A percentile compares a stretch with the other conserved stretches of the same genome.
These are phyloP conservation scores for Caenorhabditis remanei DNA, from an alignment of 1,140 invertebrate species.

Conservation along the genomic window DNA sequence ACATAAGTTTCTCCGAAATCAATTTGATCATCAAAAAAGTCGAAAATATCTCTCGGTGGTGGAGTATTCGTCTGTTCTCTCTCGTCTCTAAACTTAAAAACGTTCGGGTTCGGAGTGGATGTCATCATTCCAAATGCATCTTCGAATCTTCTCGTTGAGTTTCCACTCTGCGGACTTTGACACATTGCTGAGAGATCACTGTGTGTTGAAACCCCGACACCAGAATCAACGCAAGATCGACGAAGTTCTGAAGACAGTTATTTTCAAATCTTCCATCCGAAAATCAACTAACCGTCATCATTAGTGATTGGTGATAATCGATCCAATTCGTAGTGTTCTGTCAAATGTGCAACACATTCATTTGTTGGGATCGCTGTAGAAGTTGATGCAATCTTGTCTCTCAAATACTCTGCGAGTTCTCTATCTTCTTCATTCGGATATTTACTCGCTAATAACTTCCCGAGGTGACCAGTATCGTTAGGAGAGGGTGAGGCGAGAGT, in stretches of 20 bases:
- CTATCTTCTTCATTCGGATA: slow-evolving; percentile 51
- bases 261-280: not conserved
- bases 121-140: slow-evolving; percentile 49
- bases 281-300: not conserved
- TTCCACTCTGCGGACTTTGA: slow-evolving; percentile 34
- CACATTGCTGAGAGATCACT: slow-evolving; percentile 64
- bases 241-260: slow-evolving; percentile 24
- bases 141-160: not conserved
- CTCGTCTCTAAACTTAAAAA: not conserved
- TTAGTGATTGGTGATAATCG: slow-evolving; percentile 20
- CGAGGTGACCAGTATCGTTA: slow-evolving; percentile 17
- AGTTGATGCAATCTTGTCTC: slow-evolving; percentile 25
- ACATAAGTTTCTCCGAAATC: slow-evolving; percentile 44
- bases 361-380: not conserved
- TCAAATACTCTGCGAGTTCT: slow-evolving; percentile 16
- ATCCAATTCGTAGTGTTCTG: slow-evolving; percentile 30
- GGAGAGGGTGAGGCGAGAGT: slow-evolving; percentile 30
- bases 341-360: slow-evolving; percentile 23
- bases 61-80: not conserved
- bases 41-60: slow-evolving; percentile 40
- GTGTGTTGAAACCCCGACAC: slow-evolving; percentile 63
- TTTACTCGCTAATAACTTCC: slow-evolving; percentile 30
- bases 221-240: slow-evolving; percentile 65
- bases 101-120: slow-evolving; percentile 19
- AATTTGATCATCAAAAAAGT: slow-evolving; percentile 43